Evolutionary conservation across 2,888 invertebrate genomes (phyloP), one percentile per base, ranked within the genome.

Genomic region (Heliconius hortense): DNA sequence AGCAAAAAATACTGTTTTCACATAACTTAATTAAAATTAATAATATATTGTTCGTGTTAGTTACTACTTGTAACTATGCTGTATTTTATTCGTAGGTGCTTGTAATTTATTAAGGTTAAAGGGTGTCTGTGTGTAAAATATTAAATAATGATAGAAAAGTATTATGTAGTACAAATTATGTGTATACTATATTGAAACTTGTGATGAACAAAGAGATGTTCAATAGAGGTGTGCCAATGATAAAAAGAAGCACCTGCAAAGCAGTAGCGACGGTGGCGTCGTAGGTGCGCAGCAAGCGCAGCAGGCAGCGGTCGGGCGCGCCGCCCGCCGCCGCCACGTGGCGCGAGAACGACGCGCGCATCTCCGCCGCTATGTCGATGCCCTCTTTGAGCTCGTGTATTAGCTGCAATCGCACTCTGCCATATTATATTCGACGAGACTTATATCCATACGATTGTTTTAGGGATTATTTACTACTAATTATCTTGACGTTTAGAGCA

Each of bases 321-420:
- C 56, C 64, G 35, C 69, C 77, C 68, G 95, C 96, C 15, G 95
- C 95, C 21, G 92, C 92, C 73, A 96, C 95, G 87, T 97, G 96
- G 2, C 95, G 94, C 67, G 95, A 94, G 87, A 96, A 98, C 84
- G 97, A 96, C 82, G 96, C 96, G 21, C 98, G 96, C 90, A 98
- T 97, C 75, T 96, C 95, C 62, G 97, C 96, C 21, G 98, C 97
- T 68, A 98, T 96, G 82, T 96, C 96, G 73, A 99, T 90, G 0
- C 98, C 98, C 84, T 99, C 98, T 78, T 98, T 97, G 80, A 98
- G 95, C 90, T 99, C 99, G 85, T 97, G 96, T 93, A 98, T 97
- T 71, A 98, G 88, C 95, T 96, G 91, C 18, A 5, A 5, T 53
- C 21, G 4, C 10, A 39, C 11, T 39, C 39, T 11, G 5, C 11